A percentile compares a stretch with the other conserved stretches of the same genome.
These are phyloP conservation scores for Erebia aethiops DNA, from an alignment of 2,888 invertebrate species.

Conservation along the genomic window DNA sequence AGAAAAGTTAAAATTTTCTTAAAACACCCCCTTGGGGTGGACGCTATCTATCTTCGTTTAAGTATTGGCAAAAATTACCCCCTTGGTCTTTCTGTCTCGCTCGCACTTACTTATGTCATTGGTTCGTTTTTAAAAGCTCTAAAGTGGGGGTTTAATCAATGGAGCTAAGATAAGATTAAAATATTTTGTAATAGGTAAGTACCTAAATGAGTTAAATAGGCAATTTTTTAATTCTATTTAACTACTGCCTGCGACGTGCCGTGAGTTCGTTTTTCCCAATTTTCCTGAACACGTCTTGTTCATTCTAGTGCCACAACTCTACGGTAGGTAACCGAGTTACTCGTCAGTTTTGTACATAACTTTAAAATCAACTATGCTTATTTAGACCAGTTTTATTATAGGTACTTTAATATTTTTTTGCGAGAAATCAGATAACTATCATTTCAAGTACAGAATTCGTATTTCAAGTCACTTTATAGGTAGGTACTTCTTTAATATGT, in stretches of 20 bases:
- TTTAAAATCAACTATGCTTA: no score
- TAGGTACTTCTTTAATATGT: no score
- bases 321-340: no score
- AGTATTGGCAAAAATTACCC: slow-evolving; percentile 81
- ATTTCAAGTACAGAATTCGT: no score
- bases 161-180: slow-evolving; percentile 34
- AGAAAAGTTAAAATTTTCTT: slow-evolving; percentile 83
- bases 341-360: no score
- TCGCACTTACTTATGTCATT: slow-evolving; percentile 67
- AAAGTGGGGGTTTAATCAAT: slow-evolving; percentile 45
- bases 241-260: neutral
- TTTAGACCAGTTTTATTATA: no score
- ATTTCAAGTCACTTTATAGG: no score
- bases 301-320: no score
- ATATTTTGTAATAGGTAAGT: slow-evolving; percentile 18
- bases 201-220: neutral
- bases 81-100: slow-evolving; percentile 55
- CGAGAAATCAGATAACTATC: no score
- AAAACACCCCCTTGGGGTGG: slow-evolving; percentile 64
- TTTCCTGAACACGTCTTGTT: neutral
- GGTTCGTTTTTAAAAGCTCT: slow-evolving; percentile 62
- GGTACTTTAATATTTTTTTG: no score
- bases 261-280: neutral
- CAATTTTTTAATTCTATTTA: neutral
- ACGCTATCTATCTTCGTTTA: slow-evolving; percentile 79